These are phyloP conservation scores for Nymphalis urticae DNA, from an alignment of 2,888 invertebrate genomes.

Conservation along the genomic window DNA sequence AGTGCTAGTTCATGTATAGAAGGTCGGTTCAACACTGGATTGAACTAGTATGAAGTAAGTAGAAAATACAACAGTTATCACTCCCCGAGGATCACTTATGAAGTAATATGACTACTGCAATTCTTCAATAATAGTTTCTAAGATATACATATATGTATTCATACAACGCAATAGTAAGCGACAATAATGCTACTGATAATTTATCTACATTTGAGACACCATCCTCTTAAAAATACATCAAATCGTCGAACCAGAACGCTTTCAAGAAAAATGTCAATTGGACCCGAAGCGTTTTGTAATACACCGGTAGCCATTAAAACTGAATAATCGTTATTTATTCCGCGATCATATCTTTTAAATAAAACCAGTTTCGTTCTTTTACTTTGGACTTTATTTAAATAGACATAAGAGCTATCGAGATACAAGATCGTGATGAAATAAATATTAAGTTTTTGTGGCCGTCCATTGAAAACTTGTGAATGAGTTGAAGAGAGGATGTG, in stretches of 20 bases:
- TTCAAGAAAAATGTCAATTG: conserved; percentile 3
- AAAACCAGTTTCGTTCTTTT: background rate
- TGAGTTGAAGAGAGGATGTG: conserved; percentile 4
- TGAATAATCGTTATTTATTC: conserved; percentile 29
- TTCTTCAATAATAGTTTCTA: background rate
- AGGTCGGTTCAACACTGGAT: conserved; percentile 14
- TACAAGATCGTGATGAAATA: background rate
- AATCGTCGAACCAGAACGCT: background rate
- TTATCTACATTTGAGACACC: too few species aligned
- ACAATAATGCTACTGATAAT: too few species aligned
- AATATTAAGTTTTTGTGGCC: conserved; percentile 6
- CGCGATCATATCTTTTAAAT: conserved; percentile 16
- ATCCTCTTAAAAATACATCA: background rate
- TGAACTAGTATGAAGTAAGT: background rate
- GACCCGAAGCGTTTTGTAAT: conserved; percentile 7
- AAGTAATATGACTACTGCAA: background rate
- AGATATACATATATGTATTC: too few species aligned
- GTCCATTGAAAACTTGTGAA: conserved; percentile 6
- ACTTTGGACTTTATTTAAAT: background rate
- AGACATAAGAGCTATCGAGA: background rate
- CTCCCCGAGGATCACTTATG: background rate
- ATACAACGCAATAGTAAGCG: too few species aligned
- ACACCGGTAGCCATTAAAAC: conserved; percentile 24
- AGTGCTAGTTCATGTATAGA: conserved; percentile 3
- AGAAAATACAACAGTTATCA: conserved; percentile 10